Percentiles rank a stretch among this genome's conserved stretches.
Conservation (phyloP, 1,140 invertebrate species). For the Dendroctonus ponderosae region DNA sequence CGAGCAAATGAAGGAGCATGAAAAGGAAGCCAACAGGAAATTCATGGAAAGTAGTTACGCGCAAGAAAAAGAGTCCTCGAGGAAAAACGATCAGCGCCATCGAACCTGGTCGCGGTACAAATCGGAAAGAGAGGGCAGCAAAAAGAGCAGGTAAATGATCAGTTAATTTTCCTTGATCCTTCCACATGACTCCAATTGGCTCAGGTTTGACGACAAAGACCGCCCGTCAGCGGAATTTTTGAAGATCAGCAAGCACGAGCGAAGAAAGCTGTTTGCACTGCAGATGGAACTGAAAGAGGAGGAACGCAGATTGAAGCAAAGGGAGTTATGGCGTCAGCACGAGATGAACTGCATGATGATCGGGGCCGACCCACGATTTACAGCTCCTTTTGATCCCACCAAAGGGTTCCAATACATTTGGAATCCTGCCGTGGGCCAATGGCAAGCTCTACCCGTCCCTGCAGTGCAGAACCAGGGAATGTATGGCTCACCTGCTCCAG, state of each 20-base stretch:
- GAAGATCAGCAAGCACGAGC: constrained; percentile 65
- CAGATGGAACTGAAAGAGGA: constrained; percentile 71
- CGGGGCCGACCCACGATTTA: constrained; percentile 59
- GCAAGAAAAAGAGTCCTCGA: constrained; percentile 43
- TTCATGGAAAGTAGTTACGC: constrained; percentile 43
- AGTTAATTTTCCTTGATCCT: background rate
- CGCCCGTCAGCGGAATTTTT: constrained; percentile 39
- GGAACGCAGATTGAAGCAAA: constrained; percentile 59
- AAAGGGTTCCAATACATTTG: constrained; percentile 60
- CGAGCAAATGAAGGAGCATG: constrained; percentile 90
- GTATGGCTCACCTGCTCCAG: background rate
- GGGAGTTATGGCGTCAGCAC: constrained; percentile 64
- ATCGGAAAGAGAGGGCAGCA: constrained; percentile 32
- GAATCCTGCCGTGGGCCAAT: constrained; percentile 60
- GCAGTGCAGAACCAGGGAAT: constrained; percentile 6
- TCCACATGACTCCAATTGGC: background rate
- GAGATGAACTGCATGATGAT: constrained; percentile 62
- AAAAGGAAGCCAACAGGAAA: constrained; percentile 74
- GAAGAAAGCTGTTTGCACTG: constrained; percentile 73
- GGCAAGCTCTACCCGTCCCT: constrained; percentile 58
- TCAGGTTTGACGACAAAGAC: constrained; percentile 50
- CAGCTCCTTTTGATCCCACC: constrained; percentile 57
- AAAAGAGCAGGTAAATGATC: constrained; percentile 30
- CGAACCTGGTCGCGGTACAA: constrained; percentile 37
- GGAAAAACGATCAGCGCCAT: constrained; percentile 48